Evolutionary conservation across 1,140 invertebrate genomes (phyloP).

Genomic region (Drosophila sp.): DNA sequence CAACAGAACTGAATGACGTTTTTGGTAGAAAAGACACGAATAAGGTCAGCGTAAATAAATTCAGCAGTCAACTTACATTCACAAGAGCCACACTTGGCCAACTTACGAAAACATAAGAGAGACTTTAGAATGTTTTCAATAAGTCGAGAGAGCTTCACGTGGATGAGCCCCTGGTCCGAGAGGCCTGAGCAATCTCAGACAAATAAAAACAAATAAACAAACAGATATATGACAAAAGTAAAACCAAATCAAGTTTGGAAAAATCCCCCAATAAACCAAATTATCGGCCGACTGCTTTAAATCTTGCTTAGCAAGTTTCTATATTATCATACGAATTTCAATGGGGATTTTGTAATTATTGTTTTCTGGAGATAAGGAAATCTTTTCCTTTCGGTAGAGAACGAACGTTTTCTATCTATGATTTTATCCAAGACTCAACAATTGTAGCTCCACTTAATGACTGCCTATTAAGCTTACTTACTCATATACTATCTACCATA

Average conservation of each 20-base stretch:
- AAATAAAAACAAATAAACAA: slow-evolving; percentile 12
- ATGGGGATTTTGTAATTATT: slow-evolving; percentile 15
- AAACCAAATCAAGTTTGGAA: slow-evolving; percentile 42
- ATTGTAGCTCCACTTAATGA: neutral
- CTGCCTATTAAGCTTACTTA: neutral
- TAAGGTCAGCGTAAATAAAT: slow-evolving; percentile 61
- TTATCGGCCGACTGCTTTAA: slow-evolving; percentile 18
- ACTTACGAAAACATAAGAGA: neutral
- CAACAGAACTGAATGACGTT: slow-evolving; percentile 7
- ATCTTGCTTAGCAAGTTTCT: slow-evolving; percentile 52
- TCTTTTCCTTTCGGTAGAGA: neutral
- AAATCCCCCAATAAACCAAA: slow-evolving; percentile 39
- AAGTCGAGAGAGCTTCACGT: slow-evolving; percentile 37
- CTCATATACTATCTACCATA: neutral
- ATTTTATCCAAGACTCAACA: slow-evolving; percentile 7
- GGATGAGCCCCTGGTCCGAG: slow-evolving; percentile 8
- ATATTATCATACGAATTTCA: slow-evolving; percentile 20
- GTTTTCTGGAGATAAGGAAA: neutral
- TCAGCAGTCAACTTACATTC: slow-evolving; percentile 9
- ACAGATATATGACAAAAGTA: slow-evolving; percentile 23
- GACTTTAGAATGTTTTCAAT: neutral
- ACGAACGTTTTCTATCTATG: neutral
- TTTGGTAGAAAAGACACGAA: slow-evolving; percentile 40
- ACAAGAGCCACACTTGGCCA: slow-evolving; percentile 6
- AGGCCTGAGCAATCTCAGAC: slow-evolving; percentile 25